Evolutionary conservation across 2,113 vertebrate species (phyloP).

Genomic region (Neotragus pygmaeus): DNA sequence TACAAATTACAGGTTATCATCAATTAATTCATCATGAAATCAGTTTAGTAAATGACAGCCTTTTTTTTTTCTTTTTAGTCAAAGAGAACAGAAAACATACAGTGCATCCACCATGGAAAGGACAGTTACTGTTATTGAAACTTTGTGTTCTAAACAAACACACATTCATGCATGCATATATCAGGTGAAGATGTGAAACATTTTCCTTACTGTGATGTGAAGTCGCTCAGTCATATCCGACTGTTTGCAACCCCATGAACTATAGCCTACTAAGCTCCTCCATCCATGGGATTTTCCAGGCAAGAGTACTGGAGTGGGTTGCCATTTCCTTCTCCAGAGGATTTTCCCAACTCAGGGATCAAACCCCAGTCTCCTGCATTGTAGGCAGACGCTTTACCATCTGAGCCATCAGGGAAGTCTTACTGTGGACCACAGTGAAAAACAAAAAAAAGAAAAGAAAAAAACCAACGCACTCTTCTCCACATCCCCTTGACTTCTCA

Average conservation of each 20-base stretch:
- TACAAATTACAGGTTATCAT: not conserved
- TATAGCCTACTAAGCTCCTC: too few species aligned
- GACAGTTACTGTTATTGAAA: not conserved
- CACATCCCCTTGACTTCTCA: not conserved
- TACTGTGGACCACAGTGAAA: not conserved
- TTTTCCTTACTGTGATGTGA: not conserved
- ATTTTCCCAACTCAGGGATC: too few species aligned
- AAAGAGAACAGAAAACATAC: not conserved
- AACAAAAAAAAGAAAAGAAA: not conserved
- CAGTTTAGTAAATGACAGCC: not conserved
- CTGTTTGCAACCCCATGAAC: too few species aligned
- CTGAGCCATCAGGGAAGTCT: not conserved
- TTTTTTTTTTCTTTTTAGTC: not conserved
- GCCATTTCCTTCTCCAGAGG: too few species aligned
- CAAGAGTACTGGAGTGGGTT: too few species aligned
- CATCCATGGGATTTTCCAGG: too few species aligned
- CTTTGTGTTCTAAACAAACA: not conserved
- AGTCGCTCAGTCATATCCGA: too few species aligned
- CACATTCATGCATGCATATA: not conserved
- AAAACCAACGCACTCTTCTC: not conserved
- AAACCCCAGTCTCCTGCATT: too few species aligned
- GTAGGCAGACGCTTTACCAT: too few species aligned
- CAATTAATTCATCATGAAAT: constrained; percentile 20
- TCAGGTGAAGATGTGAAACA: not conserved
- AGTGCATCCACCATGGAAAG: not conserved